Evolutionary conservation across 2,888 invertebrate genomes (phyloP).

Genomic region (Melanargia galathea): DNA sequence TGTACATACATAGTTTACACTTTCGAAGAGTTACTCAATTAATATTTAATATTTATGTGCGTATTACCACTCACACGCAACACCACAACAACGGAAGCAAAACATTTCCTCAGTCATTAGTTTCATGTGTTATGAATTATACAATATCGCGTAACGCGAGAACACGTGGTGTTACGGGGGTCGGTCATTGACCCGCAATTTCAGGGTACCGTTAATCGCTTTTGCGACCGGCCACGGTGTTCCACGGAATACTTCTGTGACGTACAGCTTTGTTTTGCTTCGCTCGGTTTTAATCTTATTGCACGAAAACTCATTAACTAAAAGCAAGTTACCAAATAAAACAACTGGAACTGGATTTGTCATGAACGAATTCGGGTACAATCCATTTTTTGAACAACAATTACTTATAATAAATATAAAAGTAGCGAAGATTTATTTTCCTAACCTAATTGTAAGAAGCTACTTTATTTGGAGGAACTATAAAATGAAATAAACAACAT

Average conservation of each 20-base stretch:
- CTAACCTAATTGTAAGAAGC: too few relatives aligned
- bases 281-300: conserved; percentile 11
- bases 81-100: conserved; percentile 27
- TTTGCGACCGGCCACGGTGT: conserved; percentile 49
- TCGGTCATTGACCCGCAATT: conserved; percentile 69
- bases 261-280: conserved; percentile 9
- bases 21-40: conserved; percentile 14
- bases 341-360: neutral
- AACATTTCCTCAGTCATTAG: conserved; percentile 33
- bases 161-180: conserved; percentile 64
- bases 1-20: neutral
- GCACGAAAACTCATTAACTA: conserved; percentile 12
- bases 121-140: conserved; percentile 34
- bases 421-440: too few relatives aligned
- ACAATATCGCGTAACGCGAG: conserved; percentile 35
- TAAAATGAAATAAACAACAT: too few relatives aligned
- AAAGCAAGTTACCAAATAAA: conserved; percentile 13
- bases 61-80: conserved; percentile 18
- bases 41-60: conserved; percentile 16
- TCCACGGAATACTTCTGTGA: conserved; percentile 22
- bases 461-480: too few relatives aligned
- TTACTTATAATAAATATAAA: neutral
- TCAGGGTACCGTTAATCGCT: conserved; percentile 69
- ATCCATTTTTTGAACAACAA: neutral
- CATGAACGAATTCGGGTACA: neutral